Evolutionary conservation across 2,888 invertebrate genomes (phyloP).

Genomic region (Baccha elongata): DNA sequence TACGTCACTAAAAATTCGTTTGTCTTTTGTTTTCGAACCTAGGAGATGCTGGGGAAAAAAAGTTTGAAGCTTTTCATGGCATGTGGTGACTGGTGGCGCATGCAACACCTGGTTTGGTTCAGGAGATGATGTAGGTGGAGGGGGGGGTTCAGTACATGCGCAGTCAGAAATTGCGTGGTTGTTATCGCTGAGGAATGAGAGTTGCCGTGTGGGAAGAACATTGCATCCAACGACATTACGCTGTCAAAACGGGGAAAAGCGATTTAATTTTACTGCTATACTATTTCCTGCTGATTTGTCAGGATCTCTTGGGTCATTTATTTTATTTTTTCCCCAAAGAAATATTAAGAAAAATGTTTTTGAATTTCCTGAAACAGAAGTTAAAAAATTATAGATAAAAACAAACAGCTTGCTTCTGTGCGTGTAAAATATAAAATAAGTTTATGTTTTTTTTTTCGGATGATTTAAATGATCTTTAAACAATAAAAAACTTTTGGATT

Average conservation of each 20-base stretch:
- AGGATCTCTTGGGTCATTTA: slow-evolving; percentile 28
- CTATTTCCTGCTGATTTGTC: slow-evolving; percentile 35
- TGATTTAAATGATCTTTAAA: no score
- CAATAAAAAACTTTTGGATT: no score
- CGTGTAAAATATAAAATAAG: no score
- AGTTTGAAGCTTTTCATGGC: slow-evolving; percentile 8
- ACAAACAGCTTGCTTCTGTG: no score
- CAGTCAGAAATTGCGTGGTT: slow-evolving; percentile 15
- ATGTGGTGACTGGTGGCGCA: not conserved
- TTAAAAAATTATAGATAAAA: not conserved
- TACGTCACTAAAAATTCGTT: slow-evolving; percentile 55
- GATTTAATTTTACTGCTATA: slow-evolving; percentile 25
- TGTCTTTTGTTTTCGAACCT: slow-evolving; percentile 11
- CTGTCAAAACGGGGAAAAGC: not conserved
- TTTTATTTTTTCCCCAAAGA: slow-evolving; percentile 13
- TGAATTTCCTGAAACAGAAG: not conserved
- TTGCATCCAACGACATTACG: not conserved
- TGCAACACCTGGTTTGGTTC: slow-evolving; percentile 27
- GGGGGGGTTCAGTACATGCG: slow-evolving; percentile 11
- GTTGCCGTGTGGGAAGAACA: slow-evolving; percentile 23
- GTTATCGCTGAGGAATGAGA: slow-evolving; percentile 1
- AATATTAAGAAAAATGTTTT: slow-evolving; percentile 13
- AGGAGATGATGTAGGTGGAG: not conserved
- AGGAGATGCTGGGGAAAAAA: slow-evolving; percentile 6
- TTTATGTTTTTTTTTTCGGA: no score